These are phyloP conservation scores for Congeria kusceri DNA, from an alignment of 2,888 invertebrate genomes.

Conservation along the genomic window DNA sequence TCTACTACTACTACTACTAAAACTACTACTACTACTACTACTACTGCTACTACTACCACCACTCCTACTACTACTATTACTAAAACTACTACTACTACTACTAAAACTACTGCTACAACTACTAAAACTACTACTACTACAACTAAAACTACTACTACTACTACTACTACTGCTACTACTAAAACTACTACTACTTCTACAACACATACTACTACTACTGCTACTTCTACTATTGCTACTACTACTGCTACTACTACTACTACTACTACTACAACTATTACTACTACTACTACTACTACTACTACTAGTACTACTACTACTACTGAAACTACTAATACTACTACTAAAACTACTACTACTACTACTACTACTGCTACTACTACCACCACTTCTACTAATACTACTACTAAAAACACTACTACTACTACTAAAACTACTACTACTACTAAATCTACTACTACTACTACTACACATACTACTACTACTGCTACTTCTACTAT, in stretches of 20 bases:
- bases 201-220: not conserved
- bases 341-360: not conserved
- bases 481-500: not conserved
- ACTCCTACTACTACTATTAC: not conserved
- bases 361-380: too few relatives aligned
- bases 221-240: not conserved
- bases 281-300: conserved; percentile 1
- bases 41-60: not conserved
- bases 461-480: not conserved
- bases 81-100: not conserved
- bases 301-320: not conserved
- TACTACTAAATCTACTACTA: not conserved
- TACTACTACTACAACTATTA: too few relatives aligned
- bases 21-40: not conserved
- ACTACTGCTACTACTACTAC: not conserved
- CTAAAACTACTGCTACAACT: not conserved
- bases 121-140: not conserved
- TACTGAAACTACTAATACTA: not conserved
- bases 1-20: not conserved
- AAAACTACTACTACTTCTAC: not conserved
- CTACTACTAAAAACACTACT: not conserved
- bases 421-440: not conserved
- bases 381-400: not conserved
- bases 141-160: too few relatives aligned
- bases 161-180: not conserved